Evolutionary conservation across 2,797 vertebrate genomes (phyloP).

Genomic region (Onychomys arenicola): DNA sequence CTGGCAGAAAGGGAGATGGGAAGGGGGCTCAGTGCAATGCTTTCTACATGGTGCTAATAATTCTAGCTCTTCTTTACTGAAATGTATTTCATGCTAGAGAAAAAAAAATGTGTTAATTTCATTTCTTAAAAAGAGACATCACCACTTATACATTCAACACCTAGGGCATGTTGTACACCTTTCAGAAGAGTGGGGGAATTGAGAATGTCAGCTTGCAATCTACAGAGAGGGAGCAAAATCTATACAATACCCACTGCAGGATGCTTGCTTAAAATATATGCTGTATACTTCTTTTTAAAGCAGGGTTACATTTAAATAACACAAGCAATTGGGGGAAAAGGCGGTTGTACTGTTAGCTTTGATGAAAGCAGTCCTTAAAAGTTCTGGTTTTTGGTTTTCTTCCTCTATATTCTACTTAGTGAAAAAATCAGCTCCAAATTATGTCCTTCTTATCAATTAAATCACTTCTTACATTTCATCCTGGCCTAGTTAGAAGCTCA

Average conservation of each 20-base stretch:
- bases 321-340: not conserved
- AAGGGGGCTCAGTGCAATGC: not conserved
- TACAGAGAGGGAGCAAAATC: not conserved
- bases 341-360: not conserved
- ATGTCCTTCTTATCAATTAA: not conserved
- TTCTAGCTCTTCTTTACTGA: not conserved
- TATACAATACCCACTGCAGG: not conserved
- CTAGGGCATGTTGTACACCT: not conserved
- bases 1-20: not conserved
- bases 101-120: constrained; percentile 31
- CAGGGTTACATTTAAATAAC: not conserved
- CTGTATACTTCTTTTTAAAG: not conserved
- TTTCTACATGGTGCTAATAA: constrained; percentile 50
- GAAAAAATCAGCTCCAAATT: not conserved
- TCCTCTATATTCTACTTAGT: not conserved
- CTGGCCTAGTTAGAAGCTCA: not conserved
- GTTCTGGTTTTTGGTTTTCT: not conserved
- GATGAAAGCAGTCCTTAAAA: constrained; percentile 11
- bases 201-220: constrained; percentile 13
- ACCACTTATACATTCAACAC: not conserved
- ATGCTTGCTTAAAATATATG: not conserved
- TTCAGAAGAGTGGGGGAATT: not conserved
- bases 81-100: constrained; percentile 28
- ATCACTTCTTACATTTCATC: not conserved
- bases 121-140: constrained; percentile 35